Percentiles rank a stretch among this genome's conserved stretches.
Conservation (phyloP, 2,888 invertebrate species). For the Masnerella sp. region DNA sequence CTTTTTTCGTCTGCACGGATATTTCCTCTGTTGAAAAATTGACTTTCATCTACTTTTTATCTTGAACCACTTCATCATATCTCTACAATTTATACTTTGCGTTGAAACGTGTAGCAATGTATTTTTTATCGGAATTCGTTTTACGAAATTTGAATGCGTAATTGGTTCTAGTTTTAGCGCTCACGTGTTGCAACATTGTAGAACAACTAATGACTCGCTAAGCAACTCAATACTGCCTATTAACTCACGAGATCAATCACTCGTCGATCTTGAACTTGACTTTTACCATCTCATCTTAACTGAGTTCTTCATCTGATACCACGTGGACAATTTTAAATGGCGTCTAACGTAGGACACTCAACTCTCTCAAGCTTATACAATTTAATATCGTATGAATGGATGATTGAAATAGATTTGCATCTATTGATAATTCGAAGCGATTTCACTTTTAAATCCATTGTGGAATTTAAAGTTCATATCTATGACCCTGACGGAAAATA, state of each 20-base stretch:
- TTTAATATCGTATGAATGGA: not conserved
- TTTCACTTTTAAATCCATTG: too few relatives aligned
- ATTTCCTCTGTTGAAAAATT: not conserved
- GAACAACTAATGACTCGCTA: constrained; percentile 10
- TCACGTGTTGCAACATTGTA: constrained; percentile 1
- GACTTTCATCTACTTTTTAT: constrained; percentile 12
- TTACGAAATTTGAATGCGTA: too few relatives aligned
- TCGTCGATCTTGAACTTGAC: constrained; percentile 46
- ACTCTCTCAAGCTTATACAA: not conserved
- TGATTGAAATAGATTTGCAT: constrained; percentile 8
- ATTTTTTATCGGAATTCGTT: too few relatives aligned
- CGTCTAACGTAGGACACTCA: constrained; percentile 13
- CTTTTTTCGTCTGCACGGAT: constrained; percentile 1
- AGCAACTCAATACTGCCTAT: not conserved
- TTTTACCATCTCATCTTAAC: constrained; percentile 17
- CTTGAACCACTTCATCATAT: not conserved
- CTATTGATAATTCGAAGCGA: too few relatives aligned
- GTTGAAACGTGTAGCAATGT: too few relatives aligned
- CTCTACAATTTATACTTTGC: too few relatives aligned
- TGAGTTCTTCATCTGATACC: not conserved
- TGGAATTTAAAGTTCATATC: too few relatives aligned
- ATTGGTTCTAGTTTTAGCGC: too few relatives aligned
- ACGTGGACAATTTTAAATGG: constrained; percentile 6
- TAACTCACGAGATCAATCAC: constrained; percentile 30
- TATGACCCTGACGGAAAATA: too few relatives aligned